These are phyloP conservation scores for Pachymerium ferrugineum DNA, from an alignment of 2,888 invertebrate species.

Conservation along the genomic window DNA sequence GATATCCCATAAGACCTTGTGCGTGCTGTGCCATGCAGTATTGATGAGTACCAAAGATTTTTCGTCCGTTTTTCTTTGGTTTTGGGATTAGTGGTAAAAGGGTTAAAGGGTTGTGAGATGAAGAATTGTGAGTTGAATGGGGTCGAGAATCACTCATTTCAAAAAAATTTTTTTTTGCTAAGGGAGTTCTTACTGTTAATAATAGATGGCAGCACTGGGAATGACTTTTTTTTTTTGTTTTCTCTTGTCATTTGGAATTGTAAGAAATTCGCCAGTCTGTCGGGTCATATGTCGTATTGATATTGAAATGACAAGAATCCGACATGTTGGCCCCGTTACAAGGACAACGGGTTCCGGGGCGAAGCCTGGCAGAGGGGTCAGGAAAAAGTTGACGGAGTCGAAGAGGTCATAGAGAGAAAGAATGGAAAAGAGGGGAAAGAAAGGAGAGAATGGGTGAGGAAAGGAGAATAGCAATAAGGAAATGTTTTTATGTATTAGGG, in stretches of 20 bases:
- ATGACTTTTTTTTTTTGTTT: background rate
- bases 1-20: constrained; percentile 22
- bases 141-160: background rate
- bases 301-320: constrained; percentile 15
- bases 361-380: background rate
- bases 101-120: background rate
- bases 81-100: background rate
- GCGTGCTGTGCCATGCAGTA: constrained; percentile 20
- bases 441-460: constrained; percentile 1
- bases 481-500: constrained; percentile 20
- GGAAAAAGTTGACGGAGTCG: constrained; percentile 11
- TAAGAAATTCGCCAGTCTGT: background rate
- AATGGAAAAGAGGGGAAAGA: background rate
- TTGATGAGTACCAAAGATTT: background rate
- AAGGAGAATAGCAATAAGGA: constrained; percentile 17
- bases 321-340: constrained; percentile 4
- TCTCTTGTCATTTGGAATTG: background rate
- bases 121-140: background rate
- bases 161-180: background rate
- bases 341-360: constrained; percentile 7
- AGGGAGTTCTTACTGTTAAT: background rate
- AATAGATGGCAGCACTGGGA: constrained; percentile 11
- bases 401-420: background rate
- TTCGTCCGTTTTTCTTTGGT: background rate
- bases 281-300: constrained; percentile 14